Evolutionary conservation across 2,113 vertebrate species (phyloP).

Genomic region (Pterocles burchelli): DNA sequence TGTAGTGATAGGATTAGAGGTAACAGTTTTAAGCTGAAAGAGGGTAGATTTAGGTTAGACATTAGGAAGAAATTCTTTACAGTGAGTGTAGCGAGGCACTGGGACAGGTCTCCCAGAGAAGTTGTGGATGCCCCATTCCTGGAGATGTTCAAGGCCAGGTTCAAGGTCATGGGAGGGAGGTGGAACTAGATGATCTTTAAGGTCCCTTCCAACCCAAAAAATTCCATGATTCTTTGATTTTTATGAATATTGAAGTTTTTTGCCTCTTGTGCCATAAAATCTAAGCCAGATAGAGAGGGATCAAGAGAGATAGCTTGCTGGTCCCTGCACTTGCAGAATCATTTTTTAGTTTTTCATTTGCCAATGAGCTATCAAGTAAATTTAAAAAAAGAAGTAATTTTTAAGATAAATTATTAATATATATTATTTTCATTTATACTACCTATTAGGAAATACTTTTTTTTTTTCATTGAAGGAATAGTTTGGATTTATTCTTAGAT

Average conservation of each 20-base stretch:
- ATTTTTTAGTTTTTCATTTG: neutral
- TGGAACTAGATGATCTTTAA: too few relatives aligned
- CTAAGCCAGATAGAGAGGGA: neutral
- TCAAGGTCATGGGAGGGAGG: too few relatives aligned
- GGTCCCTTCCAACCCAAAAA: too few relatives aligned
- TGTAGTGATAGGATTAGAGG: too few relatives aligned
- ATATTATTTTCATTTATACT: neutral
- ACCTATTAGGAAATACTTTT: neutral
- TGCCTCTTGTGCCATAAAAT: neutral
- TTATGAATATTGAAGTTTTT: neutral
- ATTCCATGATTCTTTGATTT: too few relatives aligned
- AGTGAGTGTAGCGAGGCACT: too few relatives aligned
- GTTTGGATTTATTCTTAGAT: neutral
- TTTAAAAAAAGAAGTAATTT: neutral
- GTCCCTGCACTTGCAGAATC: neutral
- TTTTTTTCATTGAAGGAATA: neutral
- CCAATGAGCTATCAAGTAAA: neutral
- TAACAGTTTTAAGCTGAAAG: too few relatives aligned
- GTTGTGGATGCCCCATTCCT: too few relatives aligned
- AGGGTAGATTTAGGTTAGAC: too few relatives aligned
- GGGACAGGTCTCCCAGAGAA: too few relatives aligned
- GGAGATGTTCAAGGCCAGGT: too few relatives aligned
- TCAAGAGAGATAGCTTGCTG: accelerated
- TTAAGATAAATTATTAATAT: neutral
- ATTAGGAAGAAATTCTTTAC: too few relatives aligned